A percentile compares a stretch with the other conserved stretches of the same genome.
phyloP scores from a whole-genome alignment of 2,113 vertebrate genomes.

The Panthera tigris region DNA sequence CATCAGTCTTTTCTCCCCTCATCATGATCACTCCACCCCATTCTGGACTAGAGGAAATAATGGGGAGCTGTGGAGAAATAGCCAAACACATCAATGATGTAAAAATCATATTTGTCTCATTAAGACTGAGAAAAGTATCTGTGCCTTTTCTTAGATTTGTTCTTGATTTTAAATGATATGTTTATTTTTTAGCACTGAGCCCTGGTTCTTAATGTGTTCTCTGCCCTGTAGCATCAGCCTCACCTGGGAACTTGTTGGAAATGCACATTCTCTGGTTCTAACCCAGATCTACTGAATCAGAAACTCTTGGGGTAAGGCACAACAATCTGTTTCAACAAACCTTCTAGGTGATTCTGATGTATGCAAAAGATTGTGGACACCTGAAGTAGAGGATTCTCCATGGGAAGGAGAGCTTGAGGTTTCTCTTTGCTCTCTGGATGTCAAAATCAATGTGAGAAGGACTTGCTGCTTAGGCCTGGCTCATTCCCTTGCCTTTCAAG shows the following conservation, averaged over 20 bases:
- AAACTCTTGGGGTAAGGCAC: background rate
- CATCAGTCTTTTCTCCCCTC: background rate
- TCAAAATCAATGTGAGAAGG: background rate
- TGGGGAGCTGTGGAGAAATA: background rate
- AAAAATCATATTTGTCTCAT: background rate
- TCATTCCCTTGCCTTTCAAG: background rate
- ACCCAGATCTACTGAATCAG: background rate
- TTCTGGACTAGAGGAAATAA: background rate
- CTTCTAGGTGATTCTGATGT: background rate
- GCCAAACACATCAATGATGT: background rate
- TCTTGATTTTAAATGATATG: background rate
- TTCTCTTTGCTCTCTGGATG: background rate
- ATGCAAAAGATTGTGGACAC: background rate
- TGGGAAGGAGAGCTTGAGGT: background rate
- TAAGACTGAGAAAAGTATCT: background rate
- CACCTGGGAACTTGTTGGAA: background rate
- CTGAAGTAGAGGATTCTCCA: background rate
- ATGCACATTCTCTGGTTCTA: background rate
- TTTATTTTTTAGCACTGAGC: background rate
- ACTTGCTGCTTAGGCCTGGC: background rate
- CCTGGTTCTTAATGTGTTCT: background rate
- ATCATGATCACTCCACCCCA: background rate
- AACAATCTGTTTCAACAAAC: background rate
- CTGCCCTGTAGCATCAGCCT: background rate
- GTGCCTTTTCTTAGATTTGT: slow-evolving; percentile 3